Base-by-base conservation (phyloP, 1,140 invertebrate species). In the Ips nitidus region DNA sequence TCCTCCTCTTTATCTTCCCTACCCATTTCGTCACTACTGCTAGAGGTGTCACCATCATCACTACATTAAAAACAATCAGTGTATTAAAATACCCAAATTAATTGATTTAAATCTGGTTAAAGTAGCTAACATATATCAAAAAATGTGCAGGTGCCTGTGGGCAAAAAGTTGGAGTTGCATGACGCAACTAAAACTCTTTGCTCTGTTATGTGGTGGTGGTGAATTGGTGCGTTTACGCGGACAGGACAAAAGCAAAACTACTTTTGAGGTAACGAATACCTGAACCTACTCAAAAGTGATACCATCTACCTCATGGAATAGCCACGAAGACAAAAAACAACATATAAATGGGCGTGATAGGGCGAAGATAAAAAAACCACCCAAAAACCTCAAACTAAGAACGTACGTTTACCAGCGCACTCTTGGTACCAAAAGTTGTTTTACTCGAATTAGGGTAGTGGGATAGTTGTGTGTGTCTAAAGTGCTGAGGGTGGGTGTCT, bases 41-140 rank as follows among this genome's bases (percentile, higher is more conserved):
- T 89, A 36, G 88, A 90, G n/a, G 89, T 87, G 71, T 90, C 89
- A 22, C 90, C 91, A 79, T 91, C 90, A 75, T 91, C 90, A 80
- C 90, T 92, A 67, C 2, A 40, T 61, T 41, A 2, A 1, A 55
- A 55, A 55, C 5, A 36, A 55, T 55, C 37, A 38, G 37, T 55
- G 37, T 55, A 55, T 22, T 55, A 55, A 55, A 47, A 47, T 47
- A 5, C 1, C 45, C 45, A 47, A 47, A 47, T n/a, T n/a, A 47
- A 47, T 4, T 47, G 45, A n/a, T 47, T 5, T 47, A 22, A 22
- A 22, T 22, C 22, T 22, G 22, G 22, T 22, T 22, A 22, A 22
- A 22, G 22, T 22, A 22, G 22, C 22, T 22, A 22, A 22, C 22
- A 22, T 22, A 22, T 22, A 22, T 22, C 22, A 22, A 22, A 22